Evolutionary conservation across 2,797 vertebrate genomes (phyloP), one percentile per base, ranked within the genome.

Genomic region (Anolis apletophallus): DNA sequence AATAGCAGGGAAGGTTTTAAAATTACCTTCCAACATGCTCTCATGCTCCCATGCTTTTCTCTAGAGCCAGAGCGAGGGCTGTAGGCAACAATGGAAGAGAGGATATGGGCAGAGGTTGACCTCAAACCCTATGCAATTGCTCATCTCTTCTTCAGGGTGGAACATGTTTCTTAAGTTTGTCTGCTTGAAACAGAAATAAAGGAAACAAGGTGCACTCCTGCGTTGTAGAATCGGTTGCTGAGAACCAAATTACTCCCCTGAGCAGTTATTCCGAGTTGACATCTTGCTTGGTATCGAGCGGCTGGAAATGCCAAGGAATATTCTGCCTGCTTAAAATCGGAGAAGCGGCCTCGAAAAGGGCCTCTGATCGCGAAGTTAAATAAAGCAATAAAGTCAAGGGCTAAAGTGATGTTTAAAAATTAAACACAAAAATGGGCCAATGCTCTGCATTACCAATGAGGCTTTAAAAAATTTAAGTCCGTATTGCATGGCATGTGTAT

Each of bases 391-490:
- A 92, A 90, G 74, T 87, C 87, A 89, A 83, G 68, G 83, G 87
- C 84, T 72, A 82, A 54, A 80, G 74, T 88, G 77, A 55, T 87
- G 85, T 85, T 94, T 87, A 93, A 93, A 96, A 95, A 94, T 93
- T 89, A 89, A 95, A 88, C 1, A 26, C 90, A 83, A 90, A 94
- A 95, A 85, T 7, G 86, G 88, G 17, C 89, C 94, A 89, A 89
- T 89, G 91, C 90, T 89, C 86, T 93, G 91, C 76, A 90, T 84
- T 88, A 71, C 88, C 29, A 46, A 91, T 89, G 91, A 93, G 83
- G 59, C 86, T 84, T 87, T 88, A 92, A 85, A 94, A 94, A 93
- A 91, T 93, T 95, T 92, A 93, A 94, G 94, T 88, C 82, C 81
- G 88, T 40, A 80, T 91, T 82, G 12, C n/a, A 52, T 93, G 94